Base-by-base conservation (phyloP, 2,113 vertebrate species). In the Heliornis fulica region DNA sequence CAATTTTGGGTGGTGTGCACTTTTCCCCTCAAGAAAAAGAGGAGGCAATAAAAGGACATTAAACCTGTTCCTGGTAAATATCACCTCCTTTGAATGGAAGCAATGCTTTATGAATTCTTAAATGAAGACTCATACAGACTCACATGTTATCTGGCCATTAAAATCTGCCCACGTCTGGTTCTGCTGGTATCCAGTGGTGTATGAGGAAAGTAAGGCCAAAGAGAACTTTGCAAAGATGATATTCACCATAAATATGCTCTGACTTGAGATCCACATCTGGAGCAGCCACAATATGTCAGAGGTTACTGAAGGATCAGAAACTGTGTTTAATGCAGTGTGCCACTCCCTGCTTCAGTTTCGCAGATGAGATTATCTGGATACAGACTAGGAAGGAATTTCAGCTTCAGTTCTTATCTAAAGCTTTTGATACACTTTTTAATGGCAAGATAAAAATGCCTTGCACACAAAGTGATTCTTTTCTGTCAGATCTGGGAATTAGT, bases 401-500 rank as follows among this genome's bases (percentile, higher is more conserved):
- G 59, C 66, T 80, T 93, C 66, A 56, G 53, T 76, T 84, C 53
- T 77, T 93, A 87, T 87, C 89, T 88, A 69, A 93, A 93, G 63
- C 15, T 83, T 84, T 82, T 1, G 29, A 78, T 90, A 83, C 36
- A 83, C n/a, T 91, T 97, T 90, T 93, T 90, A 91, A 91, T 41
- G 32, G 84, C 78, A 74, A 91, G 75, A 93, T 95, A 85, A 93
- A 96, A 95, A 85, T 83, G 85, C 71, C 70, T 94, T 54, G 45
- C 57, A 80, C 93, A 83, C 36, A 31, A 87, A 80, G 66, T 80
- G 78, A 88, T 83, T 76, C 26, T 94, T 88, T 96, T 95, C 90
- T 88, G 82, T 94, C 84, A 95, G 91, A 91, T 96, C 66, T 93
- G 81, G 81, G 95, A 95, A 95, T 94, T 90, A 88, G 75, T 77